phyloP scores from a whole-genome alignment of 2,888 invertebrate genomes.

The Platycheirus rosarum region DNA sequence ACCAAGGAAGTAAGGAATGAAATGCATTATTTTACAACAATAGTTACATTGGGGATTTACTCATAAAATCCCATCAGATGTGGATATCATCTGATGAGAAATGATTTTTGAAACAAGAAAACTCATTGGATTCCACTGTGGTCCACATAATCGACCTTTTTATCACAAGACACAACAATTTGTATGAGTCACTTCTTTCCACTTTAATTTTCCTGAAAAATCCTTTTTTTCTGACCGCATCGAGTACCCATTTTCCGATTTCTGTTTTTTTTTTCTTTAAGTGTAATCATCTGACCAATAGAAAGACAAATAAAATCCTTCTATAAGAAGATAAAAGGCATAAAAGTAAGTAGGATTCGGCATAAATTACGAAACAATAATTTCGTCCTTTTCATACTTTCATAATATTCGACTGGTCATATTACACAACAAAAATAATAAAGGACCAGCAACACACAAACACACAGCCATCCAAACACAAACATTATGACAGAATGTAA shows the following conservation, averaged over 20 bases:
- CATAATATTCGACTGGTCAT: constrained; percentile 35
- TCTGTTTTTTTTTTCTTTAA: background rate
- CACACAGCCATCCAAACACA: background rate
- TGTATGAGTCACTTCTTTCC: constrained; percentile 20
- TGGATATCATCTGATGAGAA: too few species aligned
- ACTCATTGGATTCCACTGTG: too few species aligned
- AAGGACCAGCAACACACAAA: constrained; percentile 4
- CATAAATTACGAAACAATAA: constrained; percentile 72
- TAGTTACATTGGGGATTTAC: too few species aligned
- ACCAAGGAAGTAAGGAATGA: too few species aligned
- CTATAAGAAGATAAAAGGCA: constrained; percentile 58
- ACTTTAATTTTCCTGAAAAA: constrained; percentile 20
- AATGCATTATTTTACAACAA: too few species aligned
- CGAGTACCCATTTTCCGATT: background rate
- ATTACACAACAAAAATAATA: constrained; percentile 12
- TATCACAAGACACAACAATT: constrained; percentile 3
- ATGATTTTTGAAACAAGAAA: too few species aligned
- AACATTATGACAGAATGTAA: constrained; percentile 36
- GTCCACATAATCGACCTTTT: too few species aligned
- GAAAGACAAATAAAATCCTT: constrained; percentile 50
- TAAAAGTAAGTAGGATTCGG: constrained; percentile 43
- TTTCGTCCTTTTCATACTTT: constrained; percentile 58
- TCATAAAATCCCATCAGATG: too few species aligned
- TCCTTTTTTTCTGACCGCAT: constrained; percentile 39
- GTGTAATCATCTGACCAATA: constrained; percentile 36